Base-by-base conservation (phyloP, 2,113 vertebrate genomes). In the Austrofundulus limnaeus region DNA sequence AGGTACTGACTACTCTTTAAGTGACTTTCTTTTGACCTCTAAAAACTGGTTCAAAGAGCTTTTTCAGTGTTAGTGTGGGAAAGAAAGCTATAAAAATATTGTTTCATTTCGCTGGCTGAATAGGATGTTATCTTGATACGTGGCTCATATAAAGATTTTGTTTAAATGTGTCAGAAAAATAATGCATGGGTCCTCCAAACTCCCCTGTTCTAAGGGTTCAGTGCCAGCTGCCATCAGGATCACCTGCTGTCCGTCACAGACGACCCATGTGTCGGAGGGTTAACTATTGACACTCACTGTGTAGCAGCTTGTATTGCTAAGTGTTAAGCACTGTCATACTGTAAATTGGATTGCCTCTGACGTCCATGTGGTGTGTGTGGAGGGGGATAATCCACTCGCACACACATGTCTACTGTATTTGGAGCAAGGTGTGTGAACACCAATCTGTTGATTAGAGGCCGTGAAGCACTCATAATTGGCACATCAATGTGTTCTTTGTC, bases 321-420 rank as follows among this genome's bases (percentile, higher is more conserved):
- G 76, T 60, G 66, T 55, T 80, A 75, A 80, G 69, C 42, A 64
- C 42, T 71, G 71, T 70, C 66, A 38, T 70, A 62, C 59, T 60
- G 75, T 83, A 84, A 87, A 87, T 83, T 78, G 85, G 85, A 87
- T 87, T 88, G 59, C 38, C 59, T 80, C 61, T 70, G 72, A 75
- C 14, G 69, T 84, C 84, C 79, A 85, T 85, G 85, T 86, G 84
- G 79, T 82, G 53, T n/a, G n/a, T n/a, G n/a, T n/a, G 25, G 16
- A 31, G 16, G 21, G 70, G 84, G 85, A 67, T 85, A 87, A 89
- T 84, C 84, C 50, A 65, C 43, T 3, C 43, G 11, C 62, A 70
- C 41, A 50, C 42, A 75, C 7, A 59, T 49, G 41, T 19, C 58
- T 45, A 34, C 24, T 19, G 63, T 37, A 57, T 72, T 61, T 81